Evolutionary conservation across 1,140 invertebrate genomes (phyloP).

Genomic region (Pogonus chalceus): DNA sequence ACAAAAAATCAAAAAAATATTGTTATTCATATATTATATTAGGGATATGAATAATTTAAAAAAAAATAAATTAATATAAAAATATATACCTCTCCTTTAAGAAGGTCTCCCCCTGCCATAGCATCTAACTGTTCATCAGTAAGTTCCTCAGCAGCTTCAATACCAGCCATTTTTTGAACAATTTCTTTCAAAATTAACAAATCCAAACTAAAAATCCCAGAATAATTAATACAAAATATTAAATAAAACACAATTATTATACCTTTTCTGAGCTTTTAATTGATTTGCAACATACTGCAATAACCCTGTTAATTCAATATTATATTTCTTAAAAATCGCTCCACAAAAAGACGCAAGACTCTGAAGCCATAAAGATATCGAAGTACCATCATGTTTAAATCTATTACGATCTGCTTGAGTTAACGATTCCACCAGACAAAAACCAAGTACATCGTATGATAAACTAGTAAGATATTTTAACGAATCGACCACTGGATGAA

Average conservation of each 20-base stretch:
- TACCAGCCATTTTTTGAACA: constrained; percentile 98
- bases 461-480: constrained; percentile 93
- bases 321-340: constrained; percentile 94
- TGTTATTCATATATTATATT: constrained; percentile 9
- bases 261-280: constrained; percentile 92
- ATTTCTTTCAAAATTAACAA: constrained; percentile 94
- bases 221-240: constrained; percentile 12
- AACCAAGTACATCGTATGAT: constrained; percentile 93
- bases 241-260: constrained; percentile 15
- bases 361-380: constrained; percentile 89
- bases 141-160: constrained; percentile 93
- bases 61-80: constrained; percentile 6
- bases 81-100: constrained; percentile 74
- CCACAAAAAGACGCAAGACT: constrained; percentile 91
- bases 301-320: constrained; percentile 88
- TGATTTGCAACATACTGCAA: constrained; percentile 97
- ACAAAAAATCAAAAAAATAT: background rate
- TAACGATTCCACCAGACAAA: constrained; percentile 89
- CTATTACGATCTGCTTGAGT: constrained; percentile 61
- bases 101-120: constrained; percentile 89
- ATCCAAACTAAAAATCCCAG: constrained; percentile 72
- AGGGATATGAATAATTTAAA: background rate
- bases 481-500: constrained; percentile 92
- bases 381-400: constrained; percentile 85
- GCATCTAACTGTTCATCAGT: constrained; percentile 93